These are phyloP conservation scores for Sesia apiformis DNA, from an alignment of 2,888 invertebrate species.

Conservation along the genomic window DNA sequence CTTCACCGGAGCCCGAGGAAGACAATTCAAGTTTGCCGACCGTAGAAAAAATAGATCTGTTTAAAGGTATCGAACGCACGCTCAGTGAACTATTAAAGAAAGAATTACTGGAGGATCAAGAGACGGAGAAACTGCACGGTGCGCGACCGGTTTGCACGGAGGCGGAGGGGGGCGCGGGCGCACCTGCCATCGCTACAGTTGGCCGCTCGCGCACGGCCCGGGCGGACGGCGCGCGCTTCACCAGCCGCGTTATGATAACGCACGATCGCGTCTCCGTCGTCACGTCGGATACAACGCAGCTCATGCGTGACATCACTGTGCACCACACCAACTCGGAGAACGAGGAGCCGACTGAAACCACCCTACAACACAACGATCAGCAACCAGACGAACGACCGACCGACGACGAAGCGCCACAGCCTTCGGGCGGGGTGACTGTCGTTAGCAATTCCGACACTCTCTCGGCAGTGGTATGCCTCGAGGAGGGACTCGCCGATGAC, in stretches of 20 bases:
- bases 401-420: conserved; percentile 61
- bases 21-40: conserved; percentile 27
- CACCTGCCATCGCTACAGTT: conserved; percentile 58
- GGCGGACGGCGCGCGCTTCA: conserved; percentile 81
- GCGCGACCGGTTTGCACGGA: conserved; percentile 56
- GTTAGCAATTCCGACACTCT: conserved; percentile 81
- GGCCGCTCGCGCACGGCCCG: conserved; percentile 71
- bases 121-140: conserved; percentile 62
- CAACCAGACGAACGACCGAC: conserved; percentile 50
- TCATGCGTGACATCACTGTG: conserved; percentile 79
- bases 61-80: conserved; percentile 71
- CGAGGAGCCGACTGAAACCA: conserved; percentile 41
- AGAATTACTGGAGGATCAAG: conserved; percentile 66
- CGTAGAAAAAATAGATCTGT: conserved; percentile 63
- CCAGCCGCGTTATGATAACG: conserved; percentile 93
- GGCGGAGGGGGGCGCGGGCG: conserved; percentile 64
- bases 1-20: conserved; percentile 46
- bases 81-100: conserved; percentile 72
- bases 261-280: conserved; percentile 85
- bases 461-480: conserved; percentile 82
- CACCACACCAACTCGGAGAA: conserved; percentile 79
- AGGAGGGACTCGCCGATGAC: conserved; percentile 91
- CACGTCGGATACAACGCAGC: conserved; percentile 83
- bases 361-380: conserved; percentile 40
- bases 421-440: conserved; percentile 78